Conservation (phyloP, 2,888 invertebrate genomes). For the Axea sp. region DNA sequence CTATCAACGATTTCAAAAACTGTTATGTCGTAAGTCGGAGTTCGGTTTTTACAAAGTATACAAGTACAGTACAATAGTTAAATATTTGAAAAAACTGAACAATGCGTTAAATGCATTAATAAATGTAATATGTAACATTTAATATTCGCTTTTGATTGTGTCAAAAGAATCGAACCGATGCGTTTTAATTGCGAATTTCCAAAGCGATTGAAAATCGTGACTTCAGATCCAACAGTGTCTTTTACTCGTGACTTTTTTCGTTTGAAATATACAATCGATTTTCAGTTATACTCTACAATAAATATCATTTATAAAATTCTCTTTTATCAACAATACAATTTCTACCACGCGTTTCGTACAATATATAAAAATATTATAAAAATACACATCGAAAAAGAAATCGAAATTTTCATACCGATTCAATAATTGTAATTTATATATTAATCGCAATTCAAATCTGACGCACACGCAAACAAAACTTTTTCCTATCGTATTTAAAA, state of each 20-base stretch:
- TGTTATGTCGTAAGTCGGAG: slow-evolving; percentile 17
- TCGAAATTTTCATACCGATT: slow-evolving; percentile 54
- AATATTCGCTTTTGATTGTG: slow-evolving; percentile 22
- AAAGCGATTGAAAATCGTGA: slow-evolving; percentile 39
- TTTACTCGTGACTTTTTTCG: slow-evolving; percentile 2
- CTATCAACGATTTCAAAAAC: slow-evolving; percentile 43
- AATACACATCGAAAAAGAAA: slow-evolving; percentile 57
- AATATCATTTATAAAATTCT: slow-evolving; percentile 62
- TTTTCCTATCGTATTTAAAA: slow-evolving; percentile 27
- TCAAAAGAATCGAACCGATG: slow-evolving; percentile 26
- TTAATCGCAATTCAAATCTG: slow-evolving; percentile 54
- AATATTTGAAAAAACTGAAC: slow-evolving; percentile 56
- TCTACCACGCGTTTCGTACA: slow-evolving; percentile 51
- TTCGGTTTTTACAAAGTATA: slow-evolving; percentile 38
- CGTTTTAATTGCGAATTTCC: slow-evolving; percentile 19
- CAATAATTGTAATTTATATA: slow-evolving; percentile 56
- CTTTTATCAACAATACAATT: slow-evolving; percentile 61
- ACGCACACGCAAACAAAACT: slow-evolving; percentile 46
- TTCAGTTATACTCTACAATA: slow-evolving; percentile 58
- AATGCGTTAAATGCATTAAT: slow-evolving; percentile 39
- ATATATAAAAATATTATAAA: slow-evolving; percentile 60
- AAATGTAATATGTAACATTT: slow-evolving; percentile 40
- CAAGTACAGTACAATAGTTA: slow-evolving; percentile 37
- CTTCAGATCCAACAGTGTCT: slow-evolving; percentile 21
- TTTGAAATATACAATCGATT: slow-evolving; percentile 46